phyloP scores from a whole-genome alignment of 2,113 vertebrate genomes.

The Onychostoma macrolepis region DNA sequence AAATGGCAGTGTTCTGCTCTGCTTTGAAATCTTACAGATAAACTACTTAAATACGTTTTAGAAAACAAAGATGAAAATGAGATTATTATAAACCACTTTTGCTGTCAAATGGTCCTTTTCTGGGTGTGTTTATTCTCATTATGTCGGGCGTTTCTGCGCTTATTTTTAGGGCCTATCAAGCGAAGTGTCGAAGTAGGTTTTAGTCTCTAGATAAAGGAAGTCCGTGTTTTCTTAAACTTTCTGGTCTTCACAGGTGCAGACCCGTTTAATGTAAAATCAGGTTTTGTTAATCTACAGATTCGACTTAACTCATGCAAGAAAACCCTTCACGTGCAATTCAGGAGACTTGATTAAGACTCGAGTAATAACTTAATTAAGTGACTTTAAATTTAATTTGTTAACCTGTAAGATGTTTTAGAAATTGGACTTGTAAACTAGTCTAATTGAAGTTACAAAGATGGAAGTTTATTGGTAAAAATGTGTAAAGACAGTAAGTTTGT shows the following conservation, averaged over 20 bases:
- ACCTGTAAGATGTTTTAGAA: too few species aligned
- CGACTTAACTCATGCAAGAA: background rate
- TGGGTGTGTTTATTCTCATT: rapidly evolving
- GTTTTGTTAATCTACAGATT: background rate
- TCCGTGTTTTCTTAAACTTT: rapidly evolving
- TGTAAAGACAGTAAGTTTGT: too few species aligned
- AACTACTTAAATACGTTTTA: background rate
- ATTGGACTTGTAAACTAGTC: too few species aligned
- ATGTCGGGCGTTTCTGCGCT: too few species aligned
- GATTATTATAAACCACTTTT: rapidly evolving
- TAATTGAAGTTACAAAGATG: too few species aligned
- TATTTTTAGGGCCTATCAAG: too few species aligned
- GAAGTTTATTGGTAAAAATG: too few species aligned
- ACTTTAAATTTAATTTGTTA: too few species aligned
- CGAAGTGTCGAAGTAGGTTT: background rate
- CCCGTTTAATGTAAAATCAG: background rate
- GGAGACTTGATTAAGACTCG: background rate
- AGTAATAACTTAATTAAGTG: too few species aligned
- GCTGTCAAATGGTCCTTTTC: rapidly evolving
- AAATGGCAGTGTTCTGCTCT: background rate
- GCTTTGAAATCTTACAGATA: background rate
- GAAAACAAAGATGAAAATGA: rapidly evolving
- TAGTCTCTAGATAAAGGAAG: background rate
- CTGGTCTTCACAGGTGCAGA: background rate
- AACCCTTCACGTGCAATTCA: background rate